Evolutionary conservation across 2,797 vertebrate genomes (phyloP).

Genomic region (Microctenopoma steveboyesi): DNA sequence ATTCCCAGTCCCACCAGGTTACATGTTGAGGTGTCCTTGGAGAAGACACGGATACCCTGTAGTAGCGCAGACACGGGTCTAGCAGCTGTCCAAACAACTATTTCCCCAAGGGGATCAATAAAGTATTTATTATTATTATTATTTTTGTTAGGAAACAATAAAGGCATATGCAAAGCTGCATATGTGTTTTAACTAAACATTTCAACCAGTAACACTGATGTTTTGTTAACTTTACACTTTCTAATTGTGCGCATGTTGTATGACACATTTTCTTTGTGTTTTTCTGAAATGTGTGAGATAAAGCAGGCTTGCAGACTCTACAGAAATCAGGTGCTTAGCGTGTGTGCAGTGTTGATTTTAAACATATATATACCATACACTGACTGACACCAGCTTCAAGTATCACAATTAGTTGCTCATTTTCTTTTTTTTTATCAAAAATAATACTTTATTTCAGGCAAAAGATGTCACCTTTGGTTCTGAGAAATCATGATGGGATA

Average conservation of each 20-base stretch:
- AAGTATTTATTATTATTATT: no score
- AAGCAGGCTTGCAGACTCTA: not conserved
- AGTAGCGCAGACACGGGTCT: no score
- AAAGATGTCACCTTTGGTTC: not conserved
- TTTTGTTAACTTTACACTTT: not conserved
- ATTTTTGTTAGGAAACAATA: no score
- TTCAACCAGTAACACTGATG: no score
- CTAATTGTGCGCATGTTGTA: not conserved
- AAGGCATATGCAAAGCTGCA: not conserved
- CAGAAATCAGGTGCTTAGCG: not conserved
- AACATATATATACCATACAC: not conserved
- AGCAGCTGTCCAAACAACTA: no score
- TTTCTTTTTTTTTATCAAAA: constrained; percentile 4
- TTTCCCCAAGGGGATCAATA: no score
- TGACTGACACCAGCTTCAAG: not conserved
- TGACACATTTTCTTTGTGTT: not conserved
- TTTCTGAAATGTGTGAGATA: not conserved
- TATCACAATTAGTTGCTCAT: not conserved
- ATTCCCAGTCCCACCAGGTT: no score
- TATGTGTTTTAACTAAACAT: not conserved
- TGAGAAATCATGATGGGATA: not conserved
- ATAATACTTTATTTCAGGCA: no score
- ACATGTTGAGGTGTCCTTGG: no score
- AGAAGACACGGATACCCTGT: no score
- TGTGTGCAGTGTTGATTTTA: no score